phyloP scores from a whole-genome alignment of 1,140 invertebrate genomes.

The Drosophila biarmipes region DNA sequence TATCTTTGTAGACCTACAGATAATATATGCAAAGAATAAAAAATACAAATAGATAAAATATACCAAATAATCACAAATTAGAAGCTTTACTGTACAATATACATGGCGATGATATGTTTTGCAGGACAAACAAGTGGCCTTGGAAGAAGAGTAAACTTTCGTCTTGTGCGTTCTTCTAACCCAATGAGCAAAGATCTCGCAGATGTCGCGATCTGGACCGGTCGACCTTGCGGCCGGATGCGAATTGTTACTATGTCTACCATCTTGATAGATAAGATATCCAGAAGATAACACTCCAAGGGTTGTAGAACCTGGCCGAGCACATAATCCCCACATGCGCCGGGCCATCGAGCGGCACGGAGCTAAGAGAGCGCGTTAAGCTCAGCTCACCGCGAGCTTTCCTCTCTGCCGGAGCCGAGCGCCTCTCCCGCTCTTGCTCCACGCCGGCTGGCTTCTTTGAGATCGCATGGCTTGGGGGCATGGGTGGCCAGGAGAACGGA shows the following conservation, averaged over 20 bases:
- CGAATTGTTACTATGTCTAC: slow-evolving; percentile 9
- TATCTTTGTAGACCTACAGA: too few relatives aligned
- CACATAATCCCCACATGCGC: slow-evolving; percentile 9
- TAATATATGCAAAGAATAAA: too few relatives aligned
- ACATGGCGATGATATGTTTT: too few relatives aligned
- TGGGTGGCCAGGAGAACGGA: background rate
- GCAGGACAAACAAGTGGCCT: background rate
- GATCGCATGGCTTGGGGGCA: background rate
- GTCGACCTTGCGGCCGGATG: background rate
- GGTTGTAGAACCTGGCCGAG: slow-evolving; percentile 15
- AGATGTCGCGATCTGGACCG: background rate
- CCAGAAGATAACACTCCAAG: slow-evolving; percentile 13
- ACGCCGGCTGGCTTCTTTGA: background rate
- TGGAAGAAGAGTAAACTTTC: too few relatives aligned
- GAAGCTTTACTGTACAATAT: too few relatives aligned
- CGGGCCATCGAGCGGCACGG: background rate
- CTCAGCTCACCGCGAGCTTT: background rate
- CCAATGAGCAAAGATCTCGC: background rate
- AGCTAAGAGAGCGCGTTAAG: slow-evolving; percentile 7
- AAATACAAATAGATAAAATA: too few relatives aligned
- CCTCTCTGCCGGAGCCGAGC: background rate
- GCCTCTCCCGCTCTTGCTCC: background rate
- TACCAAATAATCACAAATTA: too few relatives aligned
- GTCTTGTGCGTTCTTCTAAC: too few relatives aligned
- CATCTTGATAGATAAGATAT: too few relatives aligned